Base-by-base conservation (phyloP, 2,113 vertebrate genomes). In the Probosciger aterrimus region DNA sequence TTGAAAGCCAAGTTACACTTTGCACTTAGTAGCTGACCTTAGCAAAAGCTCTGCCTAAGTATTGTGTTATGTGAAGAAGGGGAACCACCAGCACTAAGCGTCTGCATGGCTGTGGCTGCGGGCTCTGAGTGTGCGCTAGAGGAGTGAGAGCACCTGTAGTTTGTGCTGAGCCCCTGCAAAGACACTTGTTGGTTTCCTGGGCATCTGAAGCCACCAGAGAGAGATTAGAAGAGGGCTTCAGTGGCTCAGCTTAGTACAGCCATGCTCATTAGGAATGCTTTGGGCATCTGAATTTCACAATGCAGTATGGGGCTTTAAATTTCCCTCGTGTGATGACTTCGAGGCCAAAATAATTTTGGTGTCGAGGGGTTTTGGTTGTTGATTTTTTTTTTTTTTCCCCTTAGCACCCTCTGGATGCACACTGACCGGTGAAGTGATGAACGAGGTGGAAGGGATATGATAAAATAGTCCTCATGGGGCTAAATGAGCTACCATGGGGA, bases 21-120 rank as follows among this genome's bases (percentile, higher is more conserved):
- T 7, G 43, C 2, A 2, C 11, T 6, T 33, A 27, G 43, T 7
- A 50, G 39, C 18, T 81, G 64, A 65, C n/a, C 15, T 85, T 37
- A 53, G 33, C 3, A 17, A 55, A 18, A 57, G 18, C 28, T 57
- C 41, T 74, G 57, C 60, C 23, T 24, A 7, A 0, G 0, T 35
- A 14, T 10, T 13, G 24, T 31, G 2, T 35, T 30, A 5, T 1
- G 1, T 1, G 28, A 70, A 67, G 60, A 50, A 84, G 33, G 31
- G 62, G 63, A 80, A n/a, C 57, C 35, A 14, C 15, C 35, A 69
- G 52, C n/a, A 44, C 12, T 44, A 30, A 62, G 77, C 50, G 41
- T 7, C 39, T 33, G 28, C 37, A 6, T 70, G 55, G 18, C 15
- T 7, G n/a, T 22, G 60, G 3, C 44, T 43, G 49, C 44, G 60